phyloP scores from a whole-genome alignment of 2,797 vertebrate species.

The Pseudomugil gertrudae region DNA sequence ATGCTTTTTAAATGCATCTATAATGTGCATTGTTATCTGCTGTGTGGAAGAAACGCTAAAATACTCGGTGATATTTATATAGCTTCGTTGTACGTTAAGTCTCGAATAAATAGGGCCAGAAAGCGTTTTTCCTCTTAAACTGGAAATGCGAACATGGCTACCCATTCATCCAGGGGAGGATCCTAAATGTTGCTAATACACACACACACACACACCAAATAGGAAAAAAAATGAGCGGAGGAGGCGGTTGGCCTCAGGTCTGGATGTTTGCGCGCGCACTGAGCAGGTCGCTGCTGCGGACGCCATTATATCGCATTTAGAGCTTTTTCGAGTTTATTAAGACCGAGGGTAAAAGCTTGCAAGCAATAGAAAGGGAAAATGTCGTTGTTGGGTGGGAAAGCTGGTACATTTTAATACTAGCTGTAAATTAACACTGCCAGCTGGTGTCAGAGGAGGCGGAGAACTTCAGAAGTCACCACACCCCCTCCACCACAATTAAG shows the following conservation, averaged over 20 bases:
- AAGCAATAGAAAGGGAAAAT: conserved; percentile 4
- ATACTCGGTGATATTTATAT: conserved; percentile 43
- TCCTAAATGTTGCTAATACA: conserved; percentile 56
- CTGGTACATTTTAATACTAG: conserved; percentile 56
- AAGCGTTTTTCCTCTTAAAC: conserved; percentile 28
- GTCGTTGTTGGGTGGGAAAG: conserved; percentile 18
- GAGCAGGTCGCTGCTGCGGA: conserved; percentile 9
- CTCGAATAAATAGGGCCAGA: conserved; percentile 36
- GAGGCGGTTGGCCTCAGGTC: too few species aligned
- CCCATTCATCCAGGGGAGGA: conserved; percentile 82
- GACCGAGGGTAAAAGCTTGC: neutral
- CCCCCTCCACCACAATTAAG: conserved; percentile 56
- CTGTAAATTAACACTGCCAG: conserved; percentile 73
- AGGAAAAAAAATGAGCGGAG: conserved; percentile 36
- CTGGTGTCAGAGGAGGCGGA: conserved; percentile 80
- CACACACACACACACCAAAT: too few species aligned
- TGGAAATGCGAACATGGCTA: conserved; percentile 80
- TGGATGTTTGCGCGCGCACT: conserved; percentile 69
- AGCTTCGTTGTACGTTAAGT: conserved; percentile 10
- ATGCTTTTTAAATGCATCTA: conserved; percentile 23
- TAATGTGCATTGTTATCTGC: conserved; percentile 53
- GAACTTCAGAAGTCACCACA: conserved; percentile 61
- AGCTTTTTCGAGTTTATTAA: neutral
- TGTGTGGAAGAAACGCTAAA: conserved; percentile 51
- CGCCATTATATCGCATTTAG: neutral